These are phyloP conservation scores for Dicycla oo DNA, from an alignment of 2,888 invertebrate genomes.

Conservation along the genomic window DNA sequence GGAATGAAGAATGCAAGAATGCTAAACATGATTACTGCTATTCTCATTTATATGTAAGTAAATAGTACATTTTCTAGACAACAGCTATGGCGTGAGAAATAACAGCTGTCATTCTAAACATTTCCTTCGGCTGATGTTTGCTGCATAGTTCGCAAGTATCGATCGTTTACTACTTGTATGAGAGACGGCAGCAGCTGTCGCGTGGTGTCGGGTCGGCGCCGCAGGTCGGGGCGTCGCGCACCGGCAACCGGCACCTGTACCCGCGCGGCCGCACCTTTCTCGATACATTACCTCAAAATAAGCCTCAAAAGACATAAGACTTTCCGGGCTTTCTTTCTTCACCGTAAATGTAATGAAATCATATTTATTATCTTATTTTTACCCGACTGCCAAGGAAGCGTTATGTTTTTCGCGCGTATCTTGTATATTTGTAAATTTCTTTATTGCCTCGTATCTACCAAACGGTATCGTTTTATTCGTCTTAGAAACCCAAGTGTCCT, in stretches of 20 bases:
- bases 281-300: not conserved
- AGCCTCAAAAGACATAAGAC: not conserved
- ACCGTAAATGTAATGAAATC: too few relatives aligned
- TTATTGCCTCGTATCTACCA: too few relatives aligned
- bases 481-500: too few relatives aligned
- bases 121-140: conserved; percentile 6
- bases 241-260: conserved; percentile 39
- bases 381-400: too few relatives aligned
- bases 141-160: conserved; percentile 11
- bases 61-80: conserved; percentile 18
- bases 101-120: conserved; percentile 24
- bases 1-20: conserved; percentile 30
- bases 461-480: too few relatives aligned
- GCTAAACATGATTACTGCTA: conserved; percentile 16
- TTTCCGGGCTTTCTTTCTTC: too few relatives aligned
- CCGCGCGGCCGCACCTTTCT: conserved; percentile 16
- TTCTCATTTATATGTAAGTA: not conserved
- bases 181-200: conserved; percentile 31
- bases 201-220: not conserved
- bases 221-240: conserved; percentile 56
- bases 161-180: conserved; percentile 17
- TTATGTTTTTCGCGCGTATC: too few relatives aligned
- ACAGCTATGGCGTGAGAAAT: conserved; percentile 33
- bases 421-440: too few relatives aligned
- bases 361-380: too few relatives aligned